Base-by-base conservation (phyloP, 2,888 invertebrate genomes). In the Chaetogeoica ovagalla region DNA sequence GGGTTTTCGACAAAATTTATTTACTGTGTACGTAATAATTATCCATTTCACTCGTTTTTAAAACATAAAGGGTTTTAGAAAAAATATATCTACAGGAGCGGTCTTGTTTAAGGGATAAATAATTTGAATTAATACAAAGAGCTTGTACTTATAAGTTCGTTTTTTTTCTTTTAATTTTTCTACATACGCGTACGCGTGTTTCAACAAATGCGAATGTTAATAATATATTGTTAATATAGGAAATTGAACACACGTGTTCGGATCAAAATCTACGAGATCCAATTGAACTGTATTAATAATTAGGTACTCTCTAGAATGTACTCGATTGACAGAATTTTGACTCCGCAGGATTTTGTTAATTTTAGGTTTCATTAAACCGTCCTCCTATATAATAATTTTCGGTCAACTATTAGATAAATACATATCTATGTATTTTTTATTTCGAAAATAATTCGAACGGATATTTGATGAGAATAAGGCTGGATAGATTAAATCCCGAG, bases 21-120 rank as follows among this genome's bases (percentile, higher is more conserved):
- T 62, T 8, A 48, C 30, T 62, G 30, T 37, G 19, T 37, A 7
- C 30, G 52, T n/a, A 62, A 73, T 59, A 60, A 39, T 72, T 72
- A 15, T n/a, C 23, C 60, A n/a, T 63, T 48, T 39, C 43, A 21
- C 2, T n/a, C 59, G 23, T 13, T 17, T 21, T 11, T 11, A 43
- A 60, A 19, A 23, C 23, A 11, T 43, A 21, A 43, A 39, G 21
- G 30, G 30, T 30, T 62, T 23, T 30, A n/a, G 52, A 30, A 72
- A 39, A 48, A 72, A 15, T 8, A 43, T 15, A 11, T 48, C 17
- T 1, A 11, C 19, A 48, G 19, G 13, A 72, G 23, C 13, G 23
- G 43, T 70, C 23, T 21, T 57, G 8, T 37, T n/a, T 57, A 37
- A n/a, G 37, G 13, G n/a, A 55, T 37, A 30, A 52, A 52, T 69